Conservation (phyloP, 1,140 invertebrate genomes). For the Pogonomyrmex californicus region DNA sequence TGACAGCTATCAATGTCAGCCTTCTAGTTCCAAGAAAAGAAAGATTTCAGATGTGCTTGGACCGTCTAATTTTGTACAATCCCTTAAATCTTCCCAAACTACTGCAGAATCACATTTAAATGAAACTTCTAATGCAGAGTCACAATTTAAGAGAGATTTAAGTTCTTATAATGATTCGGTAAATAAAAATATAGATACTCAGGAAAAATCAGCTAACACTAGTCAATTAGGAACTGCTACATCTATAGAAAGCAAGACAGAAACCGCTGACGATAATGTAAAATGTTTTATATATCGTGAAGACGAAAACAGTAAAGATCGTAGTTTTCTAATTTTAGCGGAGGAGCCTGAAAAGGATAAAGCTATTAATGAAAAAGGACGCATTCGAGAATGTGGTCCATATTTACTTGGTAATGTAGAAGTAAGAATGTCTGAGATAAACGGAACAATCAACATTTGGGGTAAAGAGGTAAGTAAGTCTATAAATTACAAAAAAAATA, state of each 20-base stretch:
- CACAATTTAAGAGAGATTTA: slow-evolving; percentile 35
- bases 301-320: slow-evolving; percentile 80
- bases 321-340: slow-evolving; percentile 84
- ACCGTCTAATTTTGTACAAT: slow-evolving; percentile 66
- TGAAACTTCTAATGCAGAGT: not conserved
- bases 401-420: slow-evolving; percentile 85
- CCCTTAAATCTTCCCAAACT: slow-evolving; percentile 80
- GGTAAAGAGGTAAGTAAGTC: slow-evolving; percentile 82
- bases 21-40: slow-evolving; percentile 79
- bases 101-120: slow-evolving; percentile 52
- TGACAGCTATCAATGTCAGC: slow-evolving; percentile 22
- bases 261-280: slow-evolving; percentile 74
- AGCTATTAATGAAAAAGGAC: slow-evolving; percentile 66
- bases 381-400: slow-evolving; percentile 82
- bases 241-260: slow-evolving; percentile 60
- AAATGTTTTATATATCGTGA: slow-evolving; percentile 84
- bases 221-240: slow-evolving; percentile 12
- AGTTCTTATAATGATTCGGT: not conserved
- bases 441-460: slow-evolving; percentile 85
- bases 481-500: not conserved
- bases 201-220: slow-evolving; percentile 31
- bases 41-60: slow-evolving; percentile 79
- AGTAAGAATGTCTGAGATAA: slow-evolving; percentile 84
- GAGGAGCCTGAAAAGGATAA: slow-evolving; percentile 73
- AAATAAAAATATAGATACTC: slow-evolving; percentile 18